Percentiles rank a stretch among this genome's conserved stretches.
Evolutionary conservation across 2,888 invertebrate species (phyloP).

Genomic region (Papilio elwesi): DNA sequence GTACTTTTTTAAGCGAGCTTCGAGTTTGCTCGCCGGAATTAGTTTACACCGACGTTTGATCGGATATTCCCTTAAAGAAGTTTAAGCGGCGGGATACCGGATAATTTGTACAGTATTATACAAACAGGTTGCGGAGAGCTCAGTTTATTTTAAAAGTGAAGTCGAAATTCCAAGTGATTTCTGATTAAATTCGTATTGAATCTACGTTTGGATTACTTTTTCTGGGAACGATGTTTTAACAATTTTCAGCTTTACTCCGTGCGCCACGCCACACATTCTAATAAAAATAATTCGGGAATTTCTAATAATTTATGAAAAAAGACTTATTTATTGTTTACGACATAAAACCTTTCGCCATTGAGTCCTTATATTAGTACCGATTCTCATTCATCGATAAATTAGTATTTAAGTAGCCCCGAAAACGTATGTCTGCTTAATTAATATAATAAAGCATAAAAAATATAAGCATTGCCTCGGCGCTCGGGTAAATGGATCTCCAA

Average conservation of each 20-base stretch:
- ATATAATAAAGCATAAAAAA: too few species aligned
- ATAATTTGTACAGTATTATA: constrained; percentile 65
- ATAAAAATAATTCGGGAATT: too few species aligned
- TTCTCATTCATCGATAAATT: too few species aligned
- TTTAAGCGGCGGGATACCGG: constrained; percentile 62
- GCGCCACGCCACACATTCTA: background rate
- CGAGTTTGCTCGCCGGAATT: constrained; percentile 79
- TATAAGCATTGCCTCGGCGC: too few species aligned
- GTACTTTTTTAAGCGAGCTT: constrained; percentile 67
- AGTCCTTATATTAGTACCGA: too few species aligned
- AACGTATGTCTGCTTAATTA: too few species aligned
- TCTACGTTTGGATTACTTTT: constrained; percentile 13
- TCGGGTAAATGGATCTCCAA: too few species aligned
- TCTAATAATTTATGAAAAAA: background rate
- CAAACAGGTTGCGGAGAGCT: constrained; percentile 55
- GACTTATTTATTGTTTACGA: background rate
- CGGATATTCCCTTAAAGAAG: constrained; percentile 80
- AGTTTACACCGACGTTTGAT: constrained; percentile 81
- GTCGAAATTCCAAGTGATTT: constrained; percentile 59
- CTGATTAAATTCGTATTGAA: constrained; percentile 45
- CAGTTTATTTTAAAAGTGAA: constrained; percentile 58
- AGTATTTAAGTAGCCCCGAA: too few species aligned
- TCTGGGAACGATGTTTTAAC: background rate
- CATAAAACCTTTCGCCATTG: too few species aligned
- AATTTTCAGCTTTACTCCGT: background rate